Evolutionary conservation across 1,140 invertebrate species (phyloP).

Genomic region (Nebria ingens): DNA sequence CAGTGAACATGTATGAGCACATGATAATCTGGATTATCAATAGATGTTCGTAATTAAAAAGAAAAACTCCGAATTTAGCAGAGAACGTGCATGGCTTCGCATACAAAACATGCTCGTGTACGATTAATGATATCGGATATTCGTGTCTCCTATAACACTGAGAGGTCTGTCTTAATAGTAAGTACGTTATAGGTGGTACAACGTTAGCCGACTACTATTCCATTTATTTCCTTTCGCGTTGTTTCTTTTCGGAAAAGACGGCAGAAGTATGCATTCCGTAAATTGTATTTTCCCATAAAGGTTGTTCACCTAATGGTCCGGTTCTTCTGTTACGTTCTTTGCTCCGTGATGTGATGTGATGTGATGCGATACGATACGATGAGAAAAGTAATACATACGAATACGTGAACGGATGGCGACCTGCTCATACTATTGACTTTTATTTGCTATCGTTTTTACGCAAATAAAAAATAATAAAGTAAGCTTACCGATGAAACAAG

Average conservation of each 20-base stretch:
- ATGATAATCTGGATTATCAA: too few species aligned
- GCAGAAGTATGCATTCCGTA: background rate
- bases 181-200: background rate
- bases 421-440: background rate
- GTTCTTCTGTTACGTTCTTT: background rate
- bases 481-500: too few species aligned
- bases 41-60: too few species aligned
- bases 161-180: too few species aligned
- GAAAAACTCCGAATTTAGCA: too few species aligned
- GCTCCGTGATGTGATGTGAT: background rate
- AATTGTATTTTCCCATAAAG: background rate
- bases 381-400: background rate
- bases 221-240: background rate
- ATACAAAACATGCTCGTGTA: too few species aligned
- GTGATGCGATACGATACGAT: background rate
- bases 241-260: background rate
- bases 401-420: background rate
- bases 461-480: too few species aligned
- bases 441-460: background rate
- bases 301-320: background rate
- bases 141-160: too few species aligned
- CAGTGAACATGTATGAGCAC: too few species aligned
- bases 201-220: background rate
- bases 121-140: too few species aligned
- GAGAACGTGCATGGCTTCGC: too few species aligned